Evolutionary conservation across 2,113 vertebrate species (phyloP).

Genomic region (Neotoma lepida): DNA sequence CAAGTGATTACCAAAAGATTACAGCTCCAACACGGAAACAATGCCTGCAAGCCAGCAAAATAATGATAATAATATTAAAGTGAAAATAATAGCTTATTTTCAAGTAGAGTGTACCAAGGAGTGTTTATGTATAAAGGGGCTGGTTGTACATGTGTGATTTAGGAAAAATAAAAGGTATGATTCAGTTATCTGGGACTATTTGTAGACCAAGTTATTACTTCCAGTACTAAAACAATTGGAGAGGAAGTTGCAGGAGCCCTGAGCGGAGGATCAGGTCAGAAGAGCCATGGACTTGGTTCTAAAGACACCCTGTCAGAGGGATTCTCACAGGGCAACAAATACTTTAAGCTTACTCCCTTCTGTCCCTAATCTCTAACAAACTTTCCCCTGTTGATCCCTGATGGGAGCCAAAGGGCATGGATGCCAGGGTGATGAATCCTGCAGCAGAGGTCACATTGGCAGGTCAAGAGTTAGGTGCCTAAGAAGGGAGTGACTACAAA

Average conservation of each 20-base stretch:
- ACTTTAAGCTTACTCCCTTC: not conserved
- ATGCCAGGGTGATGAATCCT: not conserved
- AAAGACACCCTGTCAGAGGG: not conserved
- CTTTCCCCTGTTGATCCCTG: not conserved
- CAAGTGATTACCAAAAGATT: not conserved
- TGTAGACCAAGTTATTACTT: not conserved
- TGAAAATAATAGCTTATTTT: not conserved
- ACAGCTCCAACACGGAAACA: not conserved
- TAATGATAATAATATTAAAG: not conserved
- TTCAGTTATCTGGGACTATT: no score
- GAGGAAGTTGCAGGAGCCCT: not conserved
- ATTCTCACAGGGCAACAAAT: not conserved
- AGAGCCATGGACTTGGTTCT: not conserved
- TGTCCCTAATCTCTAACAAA: not conserved
- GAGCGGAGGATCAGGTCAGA: not conserved
- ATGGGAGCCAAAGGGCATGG: not conserved
- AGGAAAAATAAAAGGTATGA: not conserved
- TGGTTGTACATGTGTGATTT: not conserved
- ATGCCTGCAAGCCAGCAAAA: not conserved
- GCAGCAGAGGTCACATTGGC: not conserved
- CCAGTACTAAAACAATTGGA: not conserved
- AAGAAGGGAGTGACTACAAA: not conserved
- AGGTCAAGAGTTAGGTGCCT: not conserved
- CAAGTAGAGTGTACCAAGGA: not conserved
- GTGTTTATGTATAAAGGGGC: not conserved